Base-by-base conservation (phyloP, 2,113 vertebrate species). In the Sapajus apella region DNA sequence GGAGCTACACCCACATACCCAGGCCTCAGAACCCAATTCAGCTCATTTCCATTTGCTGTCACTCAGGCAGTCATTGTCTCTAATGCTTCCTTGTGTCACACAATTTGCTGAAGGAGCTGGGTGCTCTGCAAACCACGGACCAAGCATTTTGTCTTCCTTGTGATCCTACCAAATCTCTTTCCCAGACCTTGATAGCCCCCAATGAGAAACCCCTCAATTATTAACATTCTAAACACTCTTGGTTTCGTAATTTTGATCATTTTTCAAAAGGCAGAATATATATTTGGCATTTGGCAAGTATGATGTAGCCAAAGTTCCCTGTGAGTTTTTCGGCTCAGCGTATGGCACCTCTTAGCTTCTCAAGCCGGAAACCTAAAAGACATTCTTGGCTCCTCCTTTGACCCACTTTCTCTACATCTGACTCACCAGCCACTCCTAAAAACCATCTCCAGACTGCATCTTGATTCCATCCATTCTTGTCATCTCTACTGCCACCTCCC, bases 181-280 rank as follows among this genome's bases (percentile, higher is more conserved):
- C 76, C 64, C 35, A 95, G 86, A 75, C 11, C 20, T 47, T 43
- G 40, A 30, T 43, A 93, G 91, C 20, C 21, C 35, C 40, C 32
- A n/a, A 37, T 43, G 47, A 64, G 50, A 91, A 94, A 73, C 13
- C 9, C 52, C 20, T 50, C 90, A 77, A 40, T 85, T 25, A 87
- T 66, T 14, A 84, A 95, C 95, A 75, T 47, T 30, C 43, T 21
- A 80, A 93, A 76, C 13, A 87, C 37, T 70, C 89, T 83, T 25
- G 6, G 43, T 58, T 94, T 40, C 20, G 73, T 43, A 43, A 47
- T 87, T 58, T 75, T 45, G 17, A 73, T 16, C 23, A 45, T 85
- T 84, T 89, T 86, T 40, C 40, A 68, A 96, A 93, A 86, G 73
- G 52, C 5, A 11, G 20, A 96, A 89, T 83, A 81, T 45, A 47